Base-by-base conservation (phyloP, 2,888 invertebrate species). In the Chaitophorus viminalis region DNA sequence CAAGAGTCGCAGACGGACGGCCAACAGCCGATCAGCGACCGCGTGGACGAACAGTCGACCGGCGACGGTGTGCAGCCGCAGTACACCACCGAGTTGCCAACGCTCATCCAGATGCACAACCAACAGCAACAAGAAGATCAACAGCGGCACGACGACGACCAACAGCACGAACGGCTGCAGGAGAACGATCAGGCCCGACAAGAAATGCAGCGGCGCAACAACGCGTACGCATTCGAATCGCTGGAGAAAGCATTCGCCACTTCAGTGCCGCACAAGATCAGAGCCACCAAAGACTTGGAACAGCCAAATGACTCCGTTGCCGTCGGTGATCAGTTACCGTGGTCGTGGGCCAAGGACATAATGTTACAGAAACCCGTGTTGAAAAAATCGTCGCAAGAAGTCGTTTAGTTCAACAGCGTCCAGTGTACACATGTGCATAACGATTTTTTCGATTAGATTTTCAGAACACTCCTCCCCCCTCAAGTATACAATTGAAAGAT, bases 101-200 rank as follows among this genome's bases (percentile, higher is more conserved):
- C 91, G 90, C 89, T 90, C 90, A 90, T 90, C 90, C 89, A 90
- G 90, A 89, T 90, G 90, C 88, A 90, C 90, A 89, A 90, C 18
- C 82, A 39, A 46, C 82, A 78, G n/a, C 86, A 75, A 70, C 46
- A 60, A n/a, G n/a, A n/a, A 36, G 74, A 70, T 70, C 78, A 74
- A 65, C 82, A 76, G 54, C 54, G 77, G 39, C 36, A 33, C 54
- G 83, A n/a, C 8, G 76, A 76, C 52, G 31, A 88, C n/a, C 88
- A 89, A 9, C 25, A n/a, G 25, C 65, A 77, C 25, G 14, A 39
- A 17, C 33, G 17, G 17, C 11, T 29, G 29, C 74, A 21, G 52
- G 75, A 25, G 3, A 52, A 31, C 21, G 46, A 46, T 46, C 46
- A 46, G 14, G 46, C 46, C 1, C 46, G 11, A 46, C 46, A 46